Conservation (phyloP, 2,888 invertebrate genomes). For the Lasioglossum marginatum region DNA sequence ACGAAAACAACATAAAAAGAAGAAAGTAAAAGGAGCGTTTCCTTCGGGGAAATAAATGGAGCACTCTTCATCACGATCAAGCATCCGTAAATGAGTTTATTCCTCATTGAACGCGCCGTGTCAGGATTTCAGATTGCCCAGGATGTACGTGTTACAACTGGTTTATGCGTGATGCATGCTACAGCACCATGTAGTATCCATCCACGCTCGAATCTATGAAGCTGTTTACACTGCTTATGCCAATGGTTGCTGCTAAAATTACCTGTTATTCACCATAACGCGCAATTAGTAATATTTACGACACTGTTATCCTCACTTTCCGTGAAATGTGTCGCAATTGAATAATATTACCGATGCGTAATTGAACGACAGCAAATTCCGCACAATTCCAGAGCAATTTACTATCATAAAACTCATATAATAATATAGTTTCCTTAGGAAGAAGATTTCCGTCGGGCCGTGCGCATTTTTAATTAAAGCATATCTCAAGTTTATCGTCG, state of each 20-base stretch:
- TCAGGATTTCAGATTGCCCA: constrained; percentile 47
- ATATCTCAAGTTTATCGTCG: too few relatives aligned
- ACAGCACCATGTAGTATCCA: constrained; percentile 6
- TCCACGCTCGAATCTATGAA: constrained; percentile 10
- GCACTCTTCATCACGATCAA: constrained; percentile 60
- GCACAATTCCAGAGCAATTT: not conserved
- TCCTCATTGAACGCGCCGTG: constrained; percentile 42
- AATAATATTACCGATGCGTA: not conserved
- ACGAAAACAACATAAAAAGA: constrained; percentile 12
- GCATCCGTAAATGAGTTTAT: constrained; percentile 63
- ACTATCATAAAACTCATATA: not conserved
- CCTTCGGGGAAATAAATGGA: constrained; percentile 61
- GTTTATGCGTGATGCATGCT: constrained; percentile 48
- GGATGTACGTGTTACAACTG: constrained; percentile 48
- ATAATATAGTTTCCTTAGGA: not conserved
- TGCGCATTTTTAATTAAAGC: too few relatives aligned
- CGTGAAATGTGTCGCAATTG: not conserved
- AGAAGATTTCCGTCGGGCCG: too few relatives aligned
- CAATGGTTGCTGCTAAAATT: constrained; percentile 24
- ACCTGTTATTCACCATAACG: constrained; percentile 12
- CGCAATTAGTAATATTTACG: constrained; percentile 1
- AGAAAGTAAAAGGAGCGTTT: constrained; percentile 9
- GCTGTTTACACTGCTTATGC: constrained; percentile 22
- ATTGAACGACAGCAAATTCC: not conserved
- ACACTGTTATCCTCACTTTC: constrained; percentile 2